Evolutionary conservation across 2,113 vertebrate species (phyloP).

Genomic region (Eubucco bourcierii): DNA sequence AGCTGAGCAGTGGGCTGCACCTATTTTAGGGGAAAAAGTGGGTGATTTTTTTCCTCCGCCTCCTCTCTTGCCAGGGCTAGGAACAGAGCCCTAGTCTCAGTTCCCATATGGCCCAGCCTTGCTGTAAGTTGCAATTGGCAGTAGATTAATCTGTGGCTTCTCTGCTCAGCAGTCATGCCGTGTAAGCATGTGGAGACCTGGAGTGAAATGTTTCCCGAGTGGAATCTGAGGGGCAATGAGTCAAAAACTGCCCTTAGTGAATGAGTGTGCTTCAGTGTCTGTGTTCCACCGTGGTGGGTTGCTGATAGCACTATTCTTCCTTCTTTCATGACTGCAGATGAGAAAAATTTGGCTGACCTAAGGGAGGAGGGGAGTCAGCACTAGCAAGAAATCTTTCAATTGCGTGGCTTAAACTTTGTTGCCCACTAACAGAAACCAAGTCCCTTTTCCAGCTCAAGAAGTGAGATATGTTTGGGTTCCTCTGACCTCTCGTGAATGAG

Average conservation of each 20-base stretch:
- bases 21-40: slow-evolving; percentile 42
- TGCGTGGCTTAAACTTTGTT: background rate
- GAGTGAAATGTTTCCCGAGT: background rate
- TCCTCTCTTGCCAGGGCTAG: slow-evolving; percentile 1
- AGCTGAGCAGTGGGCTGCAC: background rate
- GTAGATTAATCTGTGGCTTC: background rate
- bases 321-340: background rate
- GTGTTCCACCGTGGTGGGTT: background rate
- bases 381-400: background rate
- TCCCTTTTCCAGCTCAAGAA: background rate
- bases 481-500: background rate
- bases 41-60: background rate
- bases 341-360: background rate
- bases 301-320: background rate
- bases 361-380: background rate
- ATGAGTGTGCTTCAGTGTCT: background rate
- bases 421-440: background rate
- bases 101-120: background rate
- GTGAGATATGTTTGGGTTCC: background rate
- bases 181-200: background rate
- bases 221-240: background rate
- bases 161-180: background rate
- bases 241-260: background rate
- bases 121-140: background rate
- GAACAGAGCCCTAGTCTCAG: background rate